These are phyloP conservation scores for Syngnathoides biaculeatus DNA, from an alignment of 2,113 vertebrate genomes.

Conservation along the genomic window DNA sequence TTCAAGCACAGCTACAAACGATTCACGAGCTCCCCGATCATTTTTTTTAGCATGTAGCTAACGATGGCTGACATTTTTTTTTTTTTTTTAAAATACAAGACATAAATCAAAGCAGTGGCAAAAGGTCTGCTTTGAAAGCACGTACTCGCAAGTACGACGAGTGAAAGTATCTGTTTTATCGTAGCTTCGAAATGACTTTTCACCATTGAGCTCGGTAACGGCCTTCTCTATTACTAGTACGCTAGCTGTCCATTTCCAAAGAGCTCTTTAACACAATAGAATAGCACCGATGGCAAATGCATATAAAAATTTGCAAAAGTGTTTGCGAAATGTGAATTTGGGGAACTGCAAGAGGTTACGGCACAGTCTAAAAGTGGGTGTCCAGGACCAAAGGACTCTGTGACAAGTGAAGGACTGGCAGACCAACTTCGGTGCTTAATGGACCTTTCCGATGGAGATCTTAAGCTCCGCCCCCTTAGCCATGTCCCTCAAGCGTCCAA, in stretches of 20 bases:
- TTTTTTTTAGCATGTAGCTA: slow-evolving; percentile 38
- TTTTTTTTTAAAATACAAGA: neutral
- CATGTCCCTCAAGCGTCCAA: too few species aligned
- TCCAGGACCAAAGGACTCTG: too few species aligned
- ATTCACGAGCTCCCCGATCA: too few species aligned
- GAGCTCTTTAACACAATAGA: neutral
- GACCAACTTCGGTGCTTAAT: too few species aligned
- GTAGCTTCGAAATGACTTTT: neutral
- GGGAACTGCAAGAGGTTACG: too few species aligned
- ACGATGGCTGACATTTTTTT: slow-evolving; percentile 7
- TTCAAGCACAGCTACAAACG: neutral
- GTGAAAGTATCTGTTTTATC: neutral
- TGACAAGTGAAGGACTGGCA: too few species aligned
- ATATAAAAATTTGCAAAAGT: neutral
- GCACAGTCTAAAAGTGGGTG: too few species aligned
- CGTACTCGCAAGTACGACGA: neutral
- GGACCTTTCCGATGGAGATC: too few species aligned
- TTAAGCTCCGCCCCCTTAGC: too few species aligned
- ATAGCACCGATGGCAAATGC: neutral
- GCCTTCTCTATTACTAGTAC: neutral
- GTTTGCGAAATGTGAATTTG: too few species aligned
- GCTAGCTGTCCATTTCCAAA: neutral
- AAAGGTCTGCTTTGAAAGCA: slow-evolving; percentile 3
- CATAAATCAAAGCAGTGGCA: slow-evolving; percentile 10
- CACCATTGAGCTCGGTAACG: neutral